A percentile compares a stretch with the other conserved stretches of the same genome.
These are phyloP conservation scores for Ectemnius cavifrons DNA, from an alignment of 2,888 invertebrate species.

Conservation along the genomic window DNA sequence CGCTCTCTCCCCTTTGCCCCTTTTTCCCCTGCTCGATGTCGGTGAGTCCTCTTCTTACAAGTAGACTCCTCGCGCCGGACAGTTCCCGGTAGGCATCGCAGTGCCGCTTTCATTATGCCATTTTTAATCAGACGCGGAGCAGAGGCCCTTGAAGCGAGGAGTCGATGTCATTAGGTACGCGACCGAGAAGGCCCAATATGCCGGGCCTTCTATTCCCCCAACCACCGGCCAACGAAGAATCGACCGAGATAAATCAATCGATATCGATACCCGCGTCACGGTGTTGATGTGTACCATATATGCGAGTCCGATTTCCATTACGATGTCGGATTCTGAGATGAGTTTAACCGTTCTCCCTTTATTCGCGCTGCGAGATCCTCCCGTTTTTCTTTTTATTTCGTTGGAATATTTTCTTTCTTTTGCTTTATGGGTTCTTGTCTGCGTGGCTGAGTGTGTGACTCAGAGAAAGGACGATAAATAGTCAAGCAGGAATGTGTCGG, in stretches of 20 bases:
- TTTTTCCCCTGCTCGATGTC: slow-evolving; percentile 1
- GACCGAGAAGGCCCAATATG: slow-evolving; percentile 42
- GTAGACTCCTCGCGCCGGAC: slow-evolving; percentile 25
- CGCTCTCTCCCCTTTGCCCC: slow-evolving; percentile 11
- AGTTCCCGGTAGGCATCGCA: slow-evolving; percentile 69
- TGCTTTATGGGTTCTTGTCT: no score
- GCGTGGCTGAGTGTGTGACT: no score
- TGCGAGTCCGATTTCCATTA: slow-evolving; percentile 53
- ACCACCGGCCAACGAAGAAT: slow-evolving; percentile 53
- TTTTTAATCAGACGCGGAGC: slow-evolving; percentile 71
- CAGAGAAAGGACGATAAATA: slow-evolving; percentile 4
- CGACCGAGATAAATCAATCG: slow-evolving; percentile 75
- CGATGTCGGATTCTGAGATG: slow-evolving; percentile 41
- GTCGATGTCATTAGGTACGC: slow-evolving; percentile 64
- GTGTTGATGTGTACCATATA: slow-evolving; percentile 53
- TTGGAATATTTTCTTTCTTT: background rate
- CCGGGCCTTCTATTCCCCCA: slow-evolving; percentile 33
- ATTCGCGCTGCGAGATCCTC: background rate
- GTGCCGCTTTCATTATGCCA: slow-evolving; percentile 74
- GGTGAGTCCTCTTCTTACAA: slow-evolving; percentile 18
- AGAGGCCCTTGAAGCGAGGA: slow-evolving; percentile 49
- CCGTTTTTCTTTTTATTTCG: slow-evolving; percentile 12
- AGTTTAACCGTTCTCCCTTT: slow-evolving; percentile 10
- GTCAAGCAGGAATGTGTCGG: slow-evolving; percentile 26
- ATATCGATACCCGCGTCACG: slow-evolving; percentile 69